Evolutionary conservation across 1,140 invertebrate species (phyloP), one percentile per base, ranked within the genome.

Genomic region (Lepidurus apus): DNA sequence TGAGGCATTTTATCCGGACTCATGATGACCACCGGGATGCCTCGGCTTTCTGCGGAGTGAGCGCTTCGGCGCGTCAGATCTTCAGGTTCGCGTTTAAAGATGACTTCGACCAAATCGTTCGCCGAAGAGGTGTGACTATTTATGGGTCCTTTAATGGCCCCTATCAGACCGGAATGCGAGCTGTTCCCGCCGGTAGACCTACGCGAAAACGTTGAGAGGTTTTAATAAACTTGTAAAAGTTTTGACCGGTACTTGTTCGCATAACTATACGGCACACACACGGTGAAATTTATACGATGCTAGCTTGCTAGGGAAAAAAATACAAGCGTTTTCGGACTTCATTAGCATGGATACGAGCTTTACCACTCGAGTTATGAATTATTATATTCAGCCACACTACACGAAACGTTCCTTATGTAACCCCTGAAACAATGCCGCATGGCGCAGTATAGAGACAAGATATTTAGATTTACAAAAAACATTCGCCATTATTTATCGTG

Each of bases 71-170:
- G 78, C 26, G 87, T 88, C 73, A 89, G 84, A 82, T 91, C 90
- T 83, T 91, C 90, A 53, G 90, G 90, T 83, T 91, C 90, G 76
- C 89, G 86, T 83, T 91, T 91, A 53, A 91, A 87, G 42, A 76
- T 73, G 45, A 81, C 53, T 26, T 10, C 34, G 4, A 83, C 83
- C 11, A 83, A 81, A 21, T 81, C 82, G 75, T 84, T 42, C 21
- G 77, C 45, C n/a, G 43, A 65, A 42, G 74, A 81, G 77, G 10
- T 79, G 80, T 17, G 81, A 79, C 76, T 81, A 80, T 26, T 82
- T 80, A 73, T 81, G 80, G 85, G 53, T n/a, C 17, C 53, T 65
- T 65, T 65, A 21, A 65, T 65, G 53, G 53, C 3, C 53, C 53
- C 53, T 65, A 65, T 65, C 53, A 65, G n/a, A 11, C 17, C 53